Percentiles rank a stretch among this genome's conserved stretches.
Conservation (phyloP, 2,888 invertebrate species). For the Slavum lentiscoides region DNA sequence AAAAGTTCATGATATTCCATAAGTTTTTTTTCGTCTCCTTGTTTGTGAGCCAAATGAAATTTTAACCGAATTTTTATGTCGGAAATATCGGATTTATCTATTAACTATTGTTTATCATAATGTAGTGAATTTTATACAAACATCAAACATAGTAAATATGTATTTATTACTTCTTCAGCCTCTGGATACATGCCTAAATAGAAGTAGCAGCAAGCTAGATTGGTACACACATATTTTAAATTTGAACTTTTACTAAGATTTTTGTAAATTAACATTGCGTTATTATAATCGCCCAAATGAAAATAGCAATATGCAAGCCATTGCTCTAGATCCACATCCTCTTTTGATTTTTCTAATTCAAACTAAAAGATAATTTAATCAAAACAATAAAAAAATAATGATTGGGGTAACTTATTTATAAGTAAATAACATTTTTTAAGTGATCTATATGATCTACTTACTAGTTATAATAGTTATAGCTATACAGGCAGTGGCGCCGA, state of each 20-base stretch:
- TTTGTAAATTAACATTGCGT: slow-evolving; percentile 75
- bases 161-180: slow-evolving; percentile 64
- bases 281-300: slow-evolving; percentile 91
- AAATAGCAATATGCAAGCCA: slow-evolving; percentile 97
- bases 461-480: too few relatives aligned
- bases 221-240: slow-evolving; percentile 70
- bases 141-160: neutral
- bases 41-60: slow-evolving; percentile 92
- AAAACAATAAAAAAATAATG: neutral
- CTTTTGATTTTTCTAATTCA: slow-evolving; percentile 57
- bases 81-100: slow-evolving; percentile 68
- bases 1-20: slow-evolving; percentile 83
- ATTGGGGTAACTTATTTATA: too few relatives aligned
- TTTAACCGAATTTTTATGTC: slow-evolving; percentile 76
- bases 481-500: too few relatives aligned
- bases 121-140: neutral
- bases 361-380: slow-evolving; percentile 54
- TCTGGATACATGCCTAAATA: slow-evolving; percentile 85
- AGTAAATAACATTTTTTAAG: too few relatives aligned
- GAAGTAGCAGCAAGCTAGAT: slow-evolving; percentile 92
- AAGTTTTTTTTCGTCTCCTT: slow-evolving; percentile 82
- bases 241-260: slow-evolving; percentile 64
- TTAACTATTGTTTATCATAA: slow-evolving; percentile 58
- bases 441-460: too few relatives aligned
- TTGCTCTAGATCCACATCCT: slow-evolving; percentile 65